These are phyloP conservation scores for Glaucopsyche alexis DNA, from an alignment of 2,888 invertebrate species.

Conservation along the genomic window DNA sequence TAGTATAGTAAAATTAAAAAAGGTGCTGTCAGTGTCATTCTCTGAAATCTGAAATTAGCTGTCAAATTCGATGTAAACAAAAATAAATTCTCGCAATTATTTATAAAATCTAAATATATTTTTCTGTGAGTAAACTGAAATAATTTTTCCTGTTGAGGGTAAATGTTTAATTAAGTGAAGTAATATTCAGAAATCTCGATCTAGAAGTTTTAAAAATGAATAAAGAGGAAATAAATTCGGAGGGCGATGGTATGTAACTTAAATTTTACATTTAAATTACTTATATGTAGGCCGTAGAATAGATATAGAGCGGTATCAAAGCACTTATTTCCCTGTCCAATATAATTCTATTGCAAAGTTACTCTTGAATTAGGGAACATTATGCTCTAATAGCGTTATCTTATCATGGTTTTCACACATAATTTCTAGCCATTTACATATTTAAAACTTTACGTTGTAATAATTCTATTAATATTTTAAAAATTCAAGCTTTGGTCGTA, in stretches of 20 bases:
- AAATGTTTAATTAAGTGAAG: neutral
- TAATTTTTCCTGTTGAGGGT: neutral
- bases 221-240: conserved; percentile 45
- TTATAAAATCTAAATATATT: conserved; percentile 13
- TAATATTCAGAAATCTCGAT: neutral
- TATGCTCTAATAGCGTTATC: neutral
- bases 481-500: too few relatives aligned
- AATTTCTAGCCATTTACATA: neutral
- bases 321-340: neutral
- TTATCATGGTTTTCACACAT: neutral
- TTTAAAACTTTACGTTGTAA: too few relatives aligned
- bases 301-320: neutral
- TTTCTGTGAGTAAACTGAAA: neutral
- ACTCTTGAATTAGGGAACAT: neutral
- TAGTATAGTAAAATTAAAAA: neutral
- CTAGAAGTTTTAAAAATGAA: conserved; percentile 42
- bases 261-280: conserved; percentile 5
- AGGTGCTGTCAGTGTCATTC: neutral
- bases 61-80: conserved; percentile 28
- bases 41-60: neutral
- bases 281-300: neutral
- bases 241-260: conserved; percentile 49
- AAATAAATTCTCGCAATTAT: conserved; percentile 20
- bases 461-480: too few relatives aligned
- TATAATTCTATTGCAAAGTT: neutral